Conservation (phyloP, 2,113 vertebrate genomes). For the Lampris incognitus region DNA sequence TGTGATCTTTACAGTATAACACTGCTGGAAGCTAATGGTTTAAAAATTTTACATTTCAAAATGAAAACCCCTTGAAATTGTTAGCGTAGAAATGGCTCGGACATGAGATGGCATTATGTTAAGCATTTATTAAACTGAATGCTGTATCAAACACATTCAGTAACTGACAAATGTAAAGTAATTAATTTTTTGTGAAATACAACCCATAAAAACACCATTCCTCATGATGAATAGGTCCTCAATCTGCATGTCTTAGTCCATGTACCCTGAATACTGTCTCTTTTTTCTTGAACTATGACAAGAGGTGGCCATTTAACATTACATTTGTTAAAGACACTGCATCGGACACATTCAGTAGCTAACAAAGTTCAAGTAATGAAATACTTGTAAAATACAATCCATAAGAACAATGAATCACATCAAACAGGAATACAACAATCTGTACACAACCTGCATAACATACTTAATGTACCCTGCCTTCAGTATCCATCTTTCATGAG, state of each 20-base stretch:
- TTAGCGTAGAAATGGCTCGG: slow-evolving; percentile 1
- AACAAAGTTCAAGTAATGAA: too few species aligned
- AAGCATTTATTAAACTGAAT: not conserved
- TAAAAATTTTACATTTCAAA: not conserved
- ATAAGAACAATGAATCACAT: not conserved
- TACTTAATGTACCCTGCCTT: not conserved
- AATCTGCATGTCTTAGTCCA: not conserved
- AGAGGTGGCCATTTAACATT: not conserved
- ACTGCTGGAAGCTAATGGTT: not conserved
- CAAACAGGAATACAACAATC: not conserved
- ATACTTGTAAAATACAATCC: too few species aligned
- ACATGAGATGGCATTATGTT: not conserved
- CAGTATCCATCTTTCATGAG: not conserved
- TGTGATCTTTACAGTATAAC: not conserved
- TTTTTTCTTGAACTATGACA: slow-evolving; percentile 1
- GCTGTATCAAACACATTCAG: too few species aligned
- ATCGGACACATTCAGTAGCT: too few species aligned
- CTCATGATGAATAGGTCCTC: not conserved
- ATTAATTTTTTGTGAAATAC: too few species aligned
- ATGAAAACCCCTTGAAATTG: not conserved
- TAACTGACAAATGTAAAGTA: too few species aligned
- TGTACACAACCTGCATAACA: not conserved
- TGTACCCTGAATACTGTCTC: not conserved
- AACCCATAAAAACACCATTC: not conserved
- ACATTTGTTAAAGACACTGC: not conserved